These are phyloP conservation scores for Lepilemur septentrionalis DNA, from an alignment of 2,797 vertebrate species.

Conservation along the genomic window DNA sequence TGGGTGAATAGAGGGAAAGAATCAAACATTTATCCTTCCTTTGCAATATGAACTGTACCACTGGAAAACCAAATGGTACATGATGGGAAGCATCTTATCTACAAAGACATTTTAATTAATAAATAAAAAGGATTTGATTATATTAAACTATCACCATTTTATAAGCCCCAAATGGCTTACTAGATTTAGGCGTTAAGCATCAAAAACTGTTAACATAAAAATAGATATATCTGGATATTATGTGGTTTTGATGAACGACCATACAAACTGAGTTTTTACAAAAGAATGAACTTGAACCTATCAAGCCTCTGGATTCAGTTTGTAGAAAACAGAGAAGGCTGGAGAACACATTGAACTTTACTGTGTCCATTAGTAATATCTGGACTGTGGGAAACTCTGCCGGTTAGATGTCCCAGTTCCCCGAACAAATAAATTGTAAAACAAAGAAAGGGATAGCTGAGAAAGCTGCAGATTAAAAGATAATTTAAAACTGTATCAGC, in stretches of 20 bases:
- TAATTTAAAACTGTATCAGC: neutral
- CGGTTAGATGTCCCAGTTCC: neutral
- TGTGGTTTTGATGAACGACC: neutral
- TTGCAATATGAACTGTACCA: neutral
- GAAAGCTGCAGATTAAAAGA: neutral
- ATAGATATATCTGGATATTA: neutral
- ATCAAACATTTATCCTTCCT: neutral
- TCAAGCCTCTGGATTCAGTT: neutral
- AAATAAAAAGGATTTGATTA: conserved; percentile 13
- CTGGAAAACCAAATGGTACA: neutral
- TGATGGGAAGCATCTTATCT: neutral
- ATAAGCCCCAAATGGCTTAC: neutral
- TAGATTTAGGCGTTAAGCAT: neutral
- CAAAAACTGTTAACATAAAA: neutral
- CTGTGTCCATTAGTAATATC: neutral
- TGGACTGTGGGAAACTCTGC: neutral
- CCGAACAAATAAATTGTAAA: neutral
- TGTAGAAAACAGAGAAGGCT: neutral
- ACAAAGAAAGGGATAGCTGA: neutral
- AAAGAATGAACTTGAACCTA: neutral
- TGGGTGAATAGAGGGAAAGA: neutral
- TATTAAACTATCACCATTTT: conserved; percentile 5
- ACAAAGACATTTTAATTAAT: neutral
- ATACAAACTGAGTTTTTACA: neutral
- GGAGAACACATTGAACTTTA: neutral